Percentiles rank a stretch among this genome's conserved stretches.
Evolutionary conservation across 2,888 invertebrate genomes (phyloP).

Genomic region (Metopia argyrocephala): DNA sequence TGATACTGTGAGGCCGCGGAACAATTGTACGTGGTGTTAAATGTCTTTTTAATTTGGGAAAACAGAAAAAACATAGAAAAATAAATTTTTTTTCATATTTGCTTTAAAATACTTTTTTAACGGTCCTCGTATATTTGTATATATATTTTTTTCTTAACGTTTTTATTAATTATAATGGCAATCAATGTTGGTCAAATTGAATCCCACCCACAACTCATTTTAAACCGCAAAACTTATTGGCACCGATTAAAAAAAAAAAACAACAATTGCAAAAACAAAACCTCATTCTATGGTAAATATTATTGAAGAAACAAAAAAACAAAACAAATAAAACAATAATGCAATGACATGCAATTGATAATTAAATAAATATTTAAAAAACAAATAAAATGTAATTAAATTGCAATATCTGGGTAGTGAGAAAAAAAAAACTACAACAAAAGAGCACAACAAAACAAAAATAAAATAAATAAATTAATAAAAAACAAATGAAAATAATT

Average conservation of each 20-base stretch:
- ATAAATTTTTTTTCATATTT: no score
- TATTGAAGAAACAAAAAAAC: neutral
- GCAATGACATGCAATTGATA: slow-evolving; percentile 57
- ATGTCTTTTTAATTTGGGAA: no score
- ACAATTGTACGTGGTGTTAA: no score
- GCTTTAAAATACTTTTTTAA: neutral
- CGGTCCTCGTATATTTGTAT: neutral
- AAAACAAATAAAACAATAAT: slow-evolving; percentile 35
- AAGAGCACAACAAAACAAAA: slow-evolving; percentile 64
- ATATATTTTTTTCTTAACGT: neutral
- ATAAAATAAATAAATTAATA: slow-evolving; percentile 6
- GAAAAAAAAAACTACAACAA: slow-evolving; percentile 49
- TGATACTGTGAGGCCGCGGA: no score
- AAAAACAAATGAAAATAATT: slow-evolving; percentile 67
- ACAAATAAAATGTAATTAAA: slow-evolving; percentile 75
- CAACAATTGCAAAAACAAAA: slow-evolving; percentile 17
- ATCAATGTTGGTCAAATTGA: slow-evolving; percentile 46
- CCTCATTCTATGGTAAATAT: slow-evolving; percentile 1
- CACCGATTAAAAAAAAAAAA: slow-evolving; percentile 12
- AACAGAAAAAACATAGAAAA: no score
- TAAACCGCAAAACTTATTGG: slow-evolving; percentile 40
- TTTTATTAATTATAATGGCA: slow-evolving; percentile 46
- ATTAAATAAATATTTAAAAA: slow-evolving; percentile 66
- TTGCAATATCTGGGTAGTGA: slow-evolving; percentile 71
- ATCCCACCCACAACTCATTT: slow-evolving; percentile 18